A percentile compares a stretch with the other conserved stretches of the same genome.
These are phyloP conservation scores for Microctonus hyperodae DNA, from an alignment of 2,888 invertebrate genomes.

Conservation along the genomic window DNA sequence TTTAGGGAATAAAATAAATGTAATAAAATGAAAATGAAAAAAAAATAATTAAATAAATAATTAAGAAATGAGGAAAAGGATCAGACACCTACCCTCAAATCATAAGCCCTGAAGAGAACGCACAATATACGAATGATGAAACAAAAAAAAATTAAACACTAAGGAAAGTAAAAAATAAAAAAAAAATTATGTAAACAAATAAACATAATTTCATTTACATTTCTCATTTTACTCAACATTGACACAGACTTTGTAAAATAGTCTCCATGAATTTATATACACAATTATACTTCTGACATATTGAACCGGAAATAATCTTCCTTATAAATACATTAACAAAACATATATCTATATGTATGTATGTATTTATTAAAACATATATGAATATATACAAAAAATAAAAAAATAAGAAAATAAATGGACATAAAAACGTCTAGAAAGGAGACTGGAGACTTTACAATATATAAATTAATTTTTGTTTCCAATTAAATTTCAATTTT, in stretches of 20 bases:
- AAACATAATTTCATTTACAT: background rate
- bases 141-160: background rate
- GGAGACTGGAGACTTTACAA: no score
- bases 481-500: background rate
- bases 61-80: background rate
- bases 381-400: background rate
- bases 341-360: no score
- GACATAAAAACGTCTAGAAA: background rate
- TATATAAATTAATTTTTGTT: background rate
- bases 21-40: conserved; percentile 1
- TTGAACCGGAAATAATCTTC: background rate
- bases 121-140: background rate
- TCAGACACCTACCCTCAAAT: background rate
- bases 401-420: background rate
- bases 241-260: background rate
- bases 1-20: conserved; percentile 3
- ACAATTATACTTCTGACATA: background rate
- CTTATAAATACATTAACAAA: no score
- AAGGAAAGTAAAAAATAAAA: background rate
- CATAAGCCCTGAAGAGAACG: background rate
- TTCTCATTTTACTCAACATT: background rate
- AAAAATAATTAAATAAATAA: background rate
- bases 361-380: no score
- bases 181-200: background rate
- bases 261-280: background rate